Base-by-base conservation (phyloP, 2,888 invertebrate genomes). In the Gari tellinella region DNA sequence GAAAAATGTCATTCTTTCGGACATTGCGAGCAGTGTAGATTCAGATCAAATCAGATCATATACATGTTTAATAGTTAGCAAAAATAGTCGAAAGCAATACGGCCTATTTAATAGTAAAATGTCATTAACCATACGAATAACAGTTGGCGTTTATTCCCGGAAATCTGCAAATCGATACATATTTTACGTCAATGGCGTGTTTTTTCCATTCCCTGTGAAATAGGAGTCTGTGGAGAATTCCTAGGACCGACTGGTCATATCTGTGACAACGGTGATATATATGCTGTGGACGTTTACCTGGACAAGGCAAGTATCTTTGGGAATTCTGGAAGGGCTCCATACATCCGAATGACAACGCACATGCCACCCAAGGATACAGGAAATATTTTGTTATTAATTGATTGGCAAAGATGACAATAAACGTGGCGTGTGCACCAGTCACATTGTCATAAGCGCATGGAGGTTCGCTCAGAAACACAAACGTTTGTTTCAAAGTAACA, bases 341-440 rank as follows among this genome's bases (percentile, higher is more conserved):
- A 56, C 78, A 78, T 15, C 73, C 78, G 3, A 53, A n/a, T 17
- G 51, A 49, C 21, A 78, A 69, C 15, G 78, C 78, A 70, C 78
- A 78, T 2, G 73, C 66, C 15, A 78, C 66, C 78, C 78, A 78
- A 1, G 78, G 78, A n/a, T 57, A 46, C 58, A 78, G 41, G 23
- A 78, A 63, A 52, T 66, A 62, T 17, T 70, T 53, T 26, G 40
- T 49, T 5, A 78, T 67, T 41, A 73, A 73, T n/a, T 58, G 51
- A 52, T 51, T 64, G 10, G 45, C 69, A 57, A 58, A 70, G n/a
- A 78, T 49, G 1, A 70, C 45, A 0, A 73, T 70, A 46, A 69
- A 70, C 21, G 65, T 66, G 26, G 78, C 73, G 17, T 66, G 69
- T 40, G 63, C 48, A 41, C 69, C 73, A 51, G 63, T 51, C 23